Evolutionary conservation across 2,113 vertebrate genomes (phyloP).

Genomic region (Pungitius pungitius): DNA sequence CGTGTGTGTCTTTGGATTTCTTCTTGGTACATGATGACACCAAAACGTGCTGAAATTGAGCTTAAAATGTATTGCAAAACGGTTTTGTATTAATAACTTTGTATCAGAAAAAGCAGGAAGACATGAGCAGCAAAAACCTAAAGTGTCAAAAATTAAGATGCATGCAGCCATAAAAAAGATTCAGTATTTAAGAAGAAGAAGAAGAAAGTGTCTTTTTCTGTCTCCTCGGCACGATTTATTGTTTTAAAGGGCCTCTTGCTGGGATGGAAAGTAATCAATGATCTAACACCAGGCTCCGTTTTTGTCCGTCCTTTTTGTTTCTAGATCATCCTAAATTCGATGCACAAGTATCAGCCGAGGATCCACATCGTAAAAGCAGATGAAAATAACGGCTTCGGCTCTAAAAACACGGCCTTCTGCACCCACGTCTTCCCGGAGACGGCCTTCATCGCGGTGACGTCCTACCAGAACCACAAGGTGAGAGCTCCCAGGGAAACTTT

Average conservation of each 20-base stretch:
- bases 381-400: slow-evolving; percentile 98
- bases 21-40: not conserved
- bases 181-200: not conserved
- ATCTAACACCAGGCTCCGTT: not conserved
- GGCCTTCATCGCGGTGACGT: slow-evolving; percentile 95
- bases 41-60: not conserved
- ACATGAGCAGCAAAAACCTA: not conserved
- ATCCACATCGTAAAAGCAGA: slow-evolving; percentile 99
- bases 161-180: not conserved
- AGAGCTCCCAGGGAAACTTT: slow-evolving; percentile 6
- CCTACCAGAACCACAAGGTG: slow-evolving; percentile 99
- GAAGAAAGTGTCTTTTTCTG: not conserved
- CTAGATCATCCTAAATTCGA: slow-evolving; percentile 98
- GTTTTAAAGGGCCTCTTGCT: not conserved
- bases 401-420: slow-evolving; percentile 98
- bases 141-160: not conserved
- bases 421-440: slow-evolving; percentile 97
- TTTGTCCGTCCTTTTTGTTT: slow-evolving; percentile 11
- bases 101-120: not conserved
- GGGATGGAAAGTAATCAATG: not conserved
- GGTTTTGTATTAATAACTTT: not conserved
- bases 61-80: not conserved
- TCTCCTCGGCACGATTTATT: not conserved
- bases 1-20: not conserved
- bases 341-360: slow-evolving; percentile 99